Percentiles rank a stretch among this genome's conserved stretches.
phyloP scores from a whole-genome alignment of 2,888 invertebrate species.

The Hemaris fuciformis region DNA sequence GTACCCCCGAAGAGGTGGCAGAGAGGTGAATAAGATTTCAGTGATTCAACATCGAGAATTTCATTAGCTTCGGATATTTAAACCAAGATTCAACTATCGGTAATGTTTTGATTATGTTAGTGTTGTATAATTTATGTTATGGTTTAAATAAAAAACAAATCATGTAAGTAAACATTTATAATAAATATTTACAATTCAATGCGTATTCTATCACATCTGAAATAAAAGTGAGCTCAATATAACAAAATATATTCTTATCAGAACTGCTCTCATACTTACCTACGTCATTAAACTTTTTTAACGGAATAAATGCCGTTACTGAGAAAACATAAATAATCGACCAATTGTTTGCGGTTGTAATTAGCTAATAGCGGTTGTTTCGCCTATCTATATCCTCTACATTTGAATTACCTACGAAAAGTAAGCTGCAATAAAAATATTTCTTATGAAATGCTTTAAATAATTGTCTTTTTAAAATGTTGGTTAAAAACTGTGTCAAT shows the following conservation, averaged over 20 bases:
- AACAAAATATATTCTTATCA: conserved; percentile 67
- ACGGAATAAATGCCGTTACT: background rate
- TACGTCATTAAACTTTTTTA: conserved; percentile 20
- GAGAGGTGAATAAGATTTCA: too few species aligned
- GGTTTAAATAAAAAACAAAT: conserved; percentile 35
- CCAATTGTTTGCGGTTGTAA: background rate
- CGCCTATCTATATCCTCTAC: background rate
- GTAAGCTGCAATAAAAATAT: background rate
- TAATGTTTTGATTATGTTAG: too few species aligned
- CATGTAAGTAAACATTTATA: conserved; percentile 71
- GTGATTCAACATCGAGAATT: too few species aligned
- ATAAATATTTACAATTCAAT: conserved; percentile 76
- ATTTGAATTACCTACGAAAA: background rate
- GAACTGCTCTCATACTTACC: conserved; percentile 55
- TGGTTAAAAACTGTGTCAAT: background rate
- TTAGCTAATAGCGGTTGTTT: background rate
- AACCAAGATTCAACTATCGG: background rate
- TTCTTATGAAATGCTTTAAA: background rate
- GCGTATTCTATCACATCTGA: conserved; percentile 68
- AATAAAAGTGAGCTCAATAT: conserved; percentile 65
- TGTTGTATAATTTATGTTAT: background rate
- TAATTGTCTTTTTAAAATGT: background rate
- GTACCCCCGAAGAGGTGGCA: too few species aligned
- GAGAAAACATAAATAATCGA: background rate
- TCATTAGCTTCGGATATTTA: too few species aligned